Evolutionary conservation across 2,888 invertebrate genomes (phyloP), one percentile per base, ranked within the genome.

Genomic region (Andrena camellia): DNA sequence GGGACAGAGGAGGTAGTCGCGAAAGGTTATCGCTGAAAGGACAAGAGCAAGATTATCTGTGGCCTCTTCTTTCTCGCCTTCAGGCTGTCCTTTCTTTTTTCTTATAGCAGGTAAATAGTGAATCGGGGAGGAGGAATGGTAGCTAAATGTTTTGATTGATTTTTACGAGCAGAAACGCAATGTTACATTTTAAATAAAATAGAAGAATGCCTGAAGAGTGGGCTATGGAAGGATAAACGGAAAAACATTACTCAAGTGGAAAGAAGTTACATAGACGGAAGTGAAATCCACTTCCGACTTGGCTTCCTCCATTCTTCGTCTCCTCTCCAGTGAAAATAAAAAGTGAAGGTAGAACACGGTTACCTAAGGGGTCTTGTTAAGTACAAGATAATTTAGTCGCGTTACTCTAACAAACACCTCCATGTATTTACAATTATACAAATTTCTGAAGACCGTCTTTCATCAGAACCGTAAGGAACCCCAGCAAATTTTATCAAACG

Each of bases 11-110:
- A 20, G 17, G 23, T 7, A 26, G 33, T 13, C 26, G 10, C 7
- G 70, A 52, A 13, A 78, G 42, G 63, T 29, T 31, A 29, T 63
- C n/a, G 10, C 23, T n/a, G 71, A 52, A 62, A 71, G 26, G 63
- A 64, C 72, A 42, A 35, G 42, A 57, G 48, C 74, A 35, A 74
- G 59, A 73, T 29, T 42, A 54, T 64, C 20, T 17, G 35, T 10
- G 35, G 13, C 26, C 54, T 76, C n/a, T 73, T 57, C 10, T 48
- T 20, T 64, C 60, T 10, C 8, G 63, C 23, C 54, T 35, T 10
- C 59, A 35, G 13, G 10, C 26, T 69, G 42, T 42, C 59, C 13
- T 33, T 35, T 13, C n/a, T 20, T 59, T 62, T 31, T 71, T 31
- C 23, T 8, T 13, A 5, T 17, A 1, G 6, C 2, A n/a, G 35